Conservation (phyloP, 2,888 invertebrate species). For the Elysia crispata region DNA sequence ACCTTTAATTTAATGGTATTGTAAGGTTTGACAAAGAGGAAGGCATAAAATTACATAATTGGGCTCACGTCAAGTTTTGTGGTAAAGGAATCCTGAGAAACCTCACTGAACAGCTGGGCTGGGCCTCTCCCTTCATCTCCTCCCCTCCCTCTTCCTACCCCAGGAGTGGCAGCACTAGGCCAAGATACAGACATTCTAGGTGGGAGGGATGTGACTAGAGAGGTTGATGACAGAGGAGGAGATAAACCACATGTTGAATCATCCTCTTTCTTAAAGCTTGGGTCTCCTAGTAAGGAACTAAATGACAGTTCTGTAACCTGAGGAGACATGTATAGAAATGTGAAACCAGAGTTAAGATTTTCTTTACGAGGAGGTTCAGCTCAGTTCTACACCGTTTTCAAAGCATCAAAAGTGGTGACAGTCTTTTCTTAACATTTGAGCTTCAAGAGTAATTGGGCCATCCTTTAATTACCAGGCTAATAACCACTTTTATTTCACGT, state of each 20-base stretch:
- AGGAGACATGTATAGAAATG: too few relatives aligned
- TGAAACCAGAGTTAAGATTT: too few relatives aligned
- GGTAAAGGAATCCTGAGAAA: conserved; percentile 67
- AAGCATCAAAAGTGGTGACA: too few relatives aligned
- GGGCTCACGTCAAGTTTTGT: conserved; percentile 68
- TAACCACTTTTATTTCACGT: too few relatives aligned
- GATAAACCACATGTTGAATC: neutral
- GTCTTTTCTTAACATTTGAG: too few relatives aligned
- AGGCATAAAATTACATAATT: neutral
- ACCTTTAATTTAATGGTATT: neutral
- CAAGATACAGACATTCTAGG: too few relatives aligned
- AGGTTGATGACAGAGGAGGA: conserved; percentile 3
- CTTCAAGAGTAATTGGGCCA: too few relatives aligned
- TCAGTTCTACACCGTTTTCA: too few relatives aligned
- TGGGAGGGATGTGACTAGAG: neutral
- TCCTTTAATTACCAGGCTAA: too few relatives aligned
- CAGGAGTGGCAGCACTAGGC: neutral
- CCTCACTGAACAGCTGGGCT: conserved; percentile 64
- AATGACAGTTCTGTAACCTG: conserved; percentile 43
- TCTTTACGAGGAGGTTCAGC: too few relatives aligned
- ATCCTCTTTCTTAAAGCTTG: conserved; percentile 37
- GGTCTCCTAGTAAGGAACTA: conserved; percentile 40
- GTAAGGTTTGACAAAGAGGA: neutral
- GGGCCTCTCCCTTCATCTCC: conserved; percentile 37
- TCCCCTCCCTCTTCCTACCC: neutral